Evolutionary conservation across 2,888 invertebrate species (phyloP).

Genomic region (Ectropis crepuscularia): DNA sequence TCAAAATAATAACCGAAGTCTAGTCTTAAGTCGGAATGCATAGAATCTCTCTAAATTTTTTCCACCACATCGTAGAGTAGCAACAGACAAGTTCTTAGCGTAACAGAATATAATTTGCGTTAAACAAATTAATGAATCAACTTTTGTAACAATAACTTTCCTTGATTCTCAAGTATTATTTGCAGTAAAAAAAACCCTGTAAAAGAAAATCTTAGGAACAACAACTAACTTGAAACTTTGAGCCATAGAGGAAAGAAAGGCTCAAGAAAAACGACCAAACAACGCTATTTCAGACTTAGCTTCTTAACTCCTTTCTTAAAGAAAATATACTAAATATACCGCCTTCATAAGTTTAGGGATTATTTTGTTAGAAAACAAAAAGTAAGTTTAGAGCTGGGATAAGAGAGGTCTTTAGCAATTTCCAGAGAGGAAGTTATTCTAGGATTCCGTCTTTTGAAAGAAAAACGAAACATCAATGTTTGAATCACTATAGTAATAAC

Average conservation of each 20-base stretch:
- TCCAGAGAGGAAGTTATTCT: constrained; percentile 57
- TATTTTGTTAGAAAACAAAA: constrained; percentile 54
- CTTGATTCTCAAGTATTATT: not conserved
- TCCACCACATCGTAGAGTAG: too few species aligned
- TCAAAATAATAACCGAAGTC: too few species aligned
- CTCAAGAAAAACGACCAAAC: constrained; percentile 34
- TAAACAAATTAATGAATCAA: too few species aligned
- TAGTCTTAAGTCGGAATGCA: too few species aligned
- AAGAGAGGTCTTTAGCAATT: constrained; percentile 64
- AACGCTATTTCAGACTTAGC: constrained; percentile 35
- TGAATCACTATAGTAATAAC: too few species aligned
- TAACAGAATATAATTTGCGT: too few species aligned
- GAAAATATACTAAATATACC: constrained; percentile 42
- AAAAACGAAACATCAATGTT: not conserved
- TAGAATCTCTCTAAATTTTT: too few species aligned
- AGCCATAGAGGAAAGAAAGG: constrained; percentile 18
- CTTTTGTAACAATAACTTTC: not conserved
- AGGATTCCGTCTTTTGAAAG: not conserved
- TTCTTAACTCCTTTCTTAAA: constrained; percentile 41
- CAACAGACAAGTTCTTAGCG: too few species aligned
- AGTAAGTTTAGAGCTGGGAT: constrained; percentile 58
- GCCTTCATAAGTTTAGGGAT: constrained; percentile 46
- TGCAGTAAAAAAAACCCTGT: constrained; percentile 19
- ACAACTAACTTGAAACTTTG: constrained; percentile 22
- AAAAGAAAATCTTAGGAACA: constrained; percentile 15